A percentile compares a stretch with the other conserved stretches of the same genome.
Evolutionary conservation across 2,888 invertebrate species (phyloP).

Genomic region (Abrostola triplasia): DNA sequence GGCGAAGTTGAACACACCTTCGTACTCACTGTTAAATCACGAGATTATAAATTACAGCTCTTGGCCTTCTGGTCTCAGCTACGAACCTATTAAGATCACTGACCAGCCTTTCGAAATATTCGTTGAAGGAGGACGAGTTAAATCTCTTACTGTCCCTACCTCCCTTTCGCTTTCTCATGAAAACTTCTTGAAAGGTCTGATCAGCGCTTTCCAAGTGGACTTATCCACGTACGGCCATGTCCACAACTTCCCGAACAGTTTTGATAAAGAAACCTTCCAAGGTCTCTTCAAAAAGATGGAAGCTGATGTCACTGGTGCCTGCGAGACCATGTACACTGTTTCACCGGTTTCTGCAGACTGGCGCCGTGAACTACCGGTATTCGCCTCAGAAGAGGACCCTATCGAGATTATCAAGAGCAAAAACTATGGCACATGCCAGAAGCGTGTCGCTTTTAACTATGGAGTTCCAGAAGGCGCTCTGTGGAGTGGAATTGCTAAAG

Average conservation of each 20-base stretch:
- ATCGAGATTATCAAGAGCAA: constrained; percentile 90
- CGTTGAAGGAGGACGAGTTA: constrained; percentile 89
- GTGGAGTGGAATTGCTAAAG: constrained; percentile 82
- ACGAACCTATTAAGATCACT: constrained; percentile 85
- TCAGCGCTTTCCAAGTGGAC: constrained; percentile 91
- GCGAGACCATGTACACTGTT: constrained; percentile 91
- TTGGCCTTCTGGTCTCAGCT: constrained; percentile 80
- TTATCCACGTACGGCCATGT: constrained; percentile 87
- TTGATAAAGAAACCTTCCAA: constrained; percentile 79
- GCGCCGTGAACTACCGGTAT: constrained; percentile 84
- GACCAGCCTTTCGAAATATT: constrained; percentile 89
- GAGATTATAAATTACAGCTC: constrained; percentile 78
- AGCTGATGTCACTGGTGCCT: constrained; percentile 91
- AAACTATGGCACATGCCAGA: constrained; percentile 89
- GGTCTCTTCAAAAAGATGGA: constrained; percentile 91
- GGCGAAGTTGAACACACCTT: constrained; percentile 81
- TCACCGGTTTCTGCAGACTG: constrained; percentile 88
- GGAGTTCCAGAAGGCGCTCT: constrained; percentile 88
- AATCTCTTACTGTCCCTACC: constrained; percentile 86
- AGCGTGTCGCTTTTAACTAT: constrained; percentile 89
- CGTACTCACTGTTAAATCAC: constrained; percentile 87
- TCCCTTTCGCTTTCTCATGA: constrained; percentile 89
- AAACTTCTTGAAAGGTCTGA: constrained; percentile 91
- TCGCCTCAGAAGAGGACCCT: constrained; percentile 80
- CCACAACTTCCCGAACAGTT: constrained; percentile 80